phyloP scores from a whole-genome alignment of 2,797 vertebrate genomes.

The Pseudopleuronectes americanus region DNA sequence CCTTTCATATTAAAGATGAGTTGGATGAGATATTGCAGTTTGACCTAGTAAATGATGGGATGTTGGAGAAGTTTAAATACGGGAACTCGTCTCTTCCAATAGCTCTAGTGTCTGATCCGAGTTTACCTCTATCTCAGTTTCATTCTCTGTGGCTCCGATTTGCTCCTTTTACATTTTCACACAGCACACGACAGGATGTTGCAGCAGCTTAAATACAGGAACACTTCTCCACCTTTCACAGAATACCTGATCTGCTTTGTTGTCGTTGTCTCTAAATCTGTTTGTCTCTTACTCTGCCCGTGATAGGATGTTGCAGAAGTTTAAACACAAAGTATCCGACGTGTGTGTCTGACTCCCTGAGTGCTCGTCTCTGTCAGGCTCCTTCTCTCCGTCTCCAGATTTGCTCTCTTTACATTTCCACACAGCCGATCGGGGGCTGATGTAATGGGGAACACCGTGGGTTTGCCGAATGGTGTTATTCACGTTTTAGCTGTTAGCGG shows the following conservation, averaged over 20 bases:
- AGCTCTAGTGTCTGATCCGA: too few species aligned
- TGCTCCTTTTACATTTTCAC: slow-evolving; percentile 49
- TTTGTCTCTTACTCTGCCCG: too few species aligned
- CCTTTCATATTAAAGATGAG: slow-evolving; percentile 46
- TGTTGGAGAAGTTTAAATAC: too few species aligned
- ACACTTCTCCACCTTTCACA: background rate
- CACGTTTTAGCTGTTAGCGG: slow-evolving; percentile 80
- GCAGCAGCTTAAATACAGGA: background rate
- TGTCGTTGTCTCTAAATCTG: too few species aligned
- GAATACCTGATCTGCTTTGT: too few species aligned
- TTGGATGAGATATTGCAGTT: slow-evolving; percentile 59
- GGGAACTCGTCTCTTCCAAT: too few species aligned
- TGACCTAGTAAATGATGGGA: slow-evolving; percentile 23
- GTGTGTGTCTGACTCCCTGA: background rate
- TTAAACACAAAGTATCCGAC: background rate
- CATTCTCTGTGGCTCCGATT: slow-evolving; percentile 5
- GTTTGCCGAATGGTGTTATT: slow-evolving; percentile 76
- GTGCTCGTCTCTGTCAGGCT: background rate
- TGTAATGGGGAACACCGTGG: slow-evolving; percentile 75
- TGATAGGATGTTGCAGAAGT: background rate
- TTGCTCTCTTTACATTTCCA: slow-evolving; percentile 47
- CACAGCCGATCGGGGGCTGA: slow-evolving; percentile 70
- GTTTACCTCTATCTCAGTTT: background rate
- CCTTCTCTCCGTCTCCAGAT: slow-evolving; percentile 1
- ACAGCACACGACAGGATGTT: slow-evolving; percentile 44